Percentiles rank a stretch among this genome's conserved stretches.
Evolutionary conservation across 2,888 invertebrate species (phyloP).

Genomic region (Troglohyphantes excavatus): DNA sequence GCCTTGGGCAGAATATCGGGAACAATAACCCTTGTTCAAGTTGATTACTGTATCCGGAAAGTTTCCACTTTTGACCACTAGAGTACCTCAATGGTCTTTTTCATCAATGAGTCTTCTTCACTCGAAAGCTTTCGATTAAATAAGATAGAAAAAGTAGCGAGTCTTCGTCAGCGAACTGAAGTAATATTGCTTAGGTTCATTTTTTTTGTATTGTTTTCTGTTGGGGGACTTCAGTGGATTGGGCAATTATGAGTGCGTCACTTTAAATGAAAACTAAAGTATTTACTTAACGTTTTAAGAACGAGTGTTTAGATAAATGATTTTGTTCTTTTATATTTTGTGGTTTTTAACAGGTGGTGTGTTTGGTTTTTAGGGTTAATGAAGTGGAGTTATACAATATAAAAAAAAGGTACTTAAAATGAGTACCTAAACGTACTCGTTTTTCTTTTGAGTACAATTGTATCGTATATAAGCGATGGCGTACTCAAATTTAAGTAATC

Average conservation of each 20-base stretch:
- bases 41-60: constrained; percentile 29
- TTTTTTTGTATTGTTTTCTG: neutral
- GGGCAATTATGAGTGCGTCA: constrained; percentile 14
- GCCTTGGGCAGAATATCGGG: constrained; percentile 1
- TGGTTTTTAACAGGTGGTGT: no score
- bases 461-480: no score
- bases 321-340: no score
- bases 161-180: constrained; percentile 26
- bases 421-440: no score
- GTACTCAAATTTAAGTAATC: no score
- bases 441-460: no score
- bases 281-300: neutral
- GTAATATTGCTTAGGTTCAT: constrained; percentile 2
- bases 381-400: no score
- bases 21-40: neutral
- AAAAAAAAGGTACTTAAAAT: no score
- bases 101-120: constrained; percentile 42
- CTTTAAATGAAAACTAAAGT: constrained; percentile 33
- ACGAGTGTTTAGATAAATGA: no score
- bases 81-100: constrained; percentile 18
- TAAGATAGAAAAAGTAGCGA: constrained; percentile 27
- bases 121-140: constrained; percentile 56
- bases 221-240: constrained; percentile 2
- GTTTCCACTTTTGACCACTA: constrained; percentile 46
- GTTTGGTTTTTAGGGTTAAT: no score